Conservation (phyloP, 2,113 vertebrate genomes). For the Ailurus styani region DNA sequence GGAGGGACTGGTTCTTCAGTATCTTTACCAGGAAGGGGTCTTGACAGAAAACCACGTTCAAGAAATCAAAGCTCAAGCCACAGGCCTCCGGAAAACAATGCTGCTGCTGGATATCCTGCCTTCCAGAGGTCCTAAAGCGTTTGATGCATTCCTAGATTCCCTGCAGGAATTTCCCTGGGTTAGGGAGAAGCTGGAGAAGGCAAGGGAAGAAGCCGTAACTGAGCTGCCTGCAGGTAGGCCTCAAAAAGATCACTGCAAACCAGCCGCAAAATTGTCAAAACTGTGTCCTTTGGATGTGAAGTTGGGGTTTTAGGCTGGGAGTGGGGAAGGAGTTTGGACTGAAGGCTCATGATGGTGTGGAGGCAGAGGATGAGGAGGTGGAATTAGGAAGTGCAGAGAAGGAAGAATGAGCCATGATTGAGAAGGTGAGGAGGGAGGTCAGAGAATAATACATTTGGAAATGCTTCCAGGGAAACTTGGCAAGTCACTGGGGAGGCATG, state of each 20-base stretch:
- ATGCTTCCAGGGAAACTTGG: constrained; percentile 67
- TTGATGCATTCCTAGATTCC: constrained; percentile 85
- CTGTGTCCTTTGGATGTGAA: neutral
- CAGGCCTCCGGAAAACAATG: constrained; percentile 83
- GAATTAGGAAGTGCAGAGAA: neutral
- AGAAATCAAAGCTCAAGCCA: constrained; percentile 87
- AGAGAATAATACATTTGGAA: constrained; percentile 39
- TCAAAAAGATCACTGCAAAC: neutral
- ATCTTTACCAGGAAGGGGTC: constrained; percentile 92
- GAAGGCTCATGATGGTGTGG: neutral
- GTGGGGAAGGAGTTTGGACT: neutral
- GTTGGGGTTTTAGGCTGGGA: neutral
- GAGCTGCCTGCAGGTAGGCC: constrained; percentile 81
- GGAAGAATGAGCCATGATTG: neutral
- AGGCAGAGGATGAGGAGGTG: neutral
- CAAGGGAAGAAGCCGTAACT: constrained; percentile 73
- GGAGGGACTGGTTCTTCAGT: constrained; percentile 88
- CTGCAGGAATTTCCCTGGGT: constrained; percentile 93
- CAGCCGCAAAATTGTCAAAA: neutral
- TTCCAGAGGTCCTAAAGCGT: constrained; percentile 90
- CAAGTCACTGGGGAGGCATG: constrained; percentile 36
- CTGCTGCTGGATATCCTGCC: constrained; percentile 91
- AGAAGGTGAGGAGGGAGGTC: neutral
- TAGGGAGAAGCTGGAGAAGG: constrained; percentile 82
- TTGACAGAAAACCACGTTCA: constrained; percentile 88